Evolutionary conservation across 2,888 invertebrate species (phyloP), one percentile per base, ranked within the genome.

Genomic region (Matsumyia berberina): DNA sequence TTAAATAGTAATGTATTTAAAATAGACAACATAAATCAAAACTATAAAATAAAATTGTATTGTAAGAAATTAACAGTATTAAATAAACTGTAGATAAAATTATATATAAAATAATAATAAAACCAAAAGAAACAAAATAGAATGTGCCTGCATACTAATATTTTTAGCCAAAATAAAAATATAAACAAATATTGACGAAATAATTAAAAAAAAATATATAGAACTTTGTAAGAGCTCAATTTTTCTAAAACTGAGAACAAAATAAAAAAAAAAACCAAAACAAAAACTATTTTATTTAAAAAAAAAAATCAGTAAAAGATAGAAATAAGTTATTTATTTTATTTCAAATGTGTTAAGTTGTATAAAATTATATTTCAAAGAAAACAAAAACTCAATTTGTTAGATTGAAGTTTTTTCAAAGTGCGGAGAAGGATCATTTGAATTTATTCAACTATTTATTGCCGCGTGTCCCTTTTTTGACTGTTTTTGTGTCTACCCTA

Each of bases 111-210:
- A 49, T 74, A 85, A 69, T 78, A 60, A 64, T 67, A 57, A 62
- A 24, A 24, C 24, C 1, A 53, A 72, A 58, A 73, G 74, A 80
- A 85, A 85, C 70, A 74, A 85, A 85, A 80, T 80, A 80, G 62
- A 85, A 85, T 70, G 85, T 85, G 78, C 74, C 77, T 86, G 78
- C 82, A 82, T 86, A 86, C 73, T 77, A 70, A 62, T 78, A 82
- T 64, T 82, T 78, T 81, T 77, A 67, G 55, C 60, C 44, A 74
- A 82, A 78, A 67, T 12, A 39, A 33, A 49, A 24, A 60, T 58
- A 37, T 33, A 17, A 35, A 35, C 31, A 72, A 12, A 60, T 42
- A 53, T 29, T 29, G 17, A 55, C 12, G 9, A 29, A 64, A 55
- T 19, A n/a, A 39, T 42, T 42, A 73, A 49, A 49, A 44, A 57